phyloP scores from a whole-genome alignment of 2,113 vertebrate species.

The Siniperca chuatsi region DNA sequence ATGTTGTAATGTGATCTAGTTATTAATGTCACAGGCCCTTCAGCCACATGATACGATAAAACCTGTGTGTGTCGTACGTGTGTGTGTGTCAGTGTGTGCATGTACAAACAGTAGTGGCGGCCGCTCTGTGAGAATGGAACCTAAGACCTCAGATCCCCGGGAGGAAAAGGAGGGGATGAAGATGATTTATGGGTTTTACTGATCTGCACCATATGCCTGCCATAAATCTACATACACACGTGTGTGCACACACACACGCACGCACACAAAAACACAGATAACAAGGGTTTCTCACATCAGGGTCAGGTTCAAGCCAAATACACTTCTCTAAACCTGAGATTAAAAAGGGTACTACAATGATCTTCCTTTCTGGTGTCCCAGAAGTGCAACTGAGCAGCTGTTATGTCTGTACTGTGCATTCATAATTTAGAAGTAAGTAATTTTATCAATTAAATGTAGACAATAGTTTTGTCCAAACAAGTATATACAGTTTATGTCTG shows the following conservation, averaged over 20 bases:
- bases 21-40: conserved; percentile 44
- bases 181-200: conserved; percentile 78
- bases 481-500: not conserved
- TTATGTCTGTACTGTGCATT: not conserved
- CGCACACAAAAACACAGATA: conserved; percentile 23
- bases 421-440: not conserved
- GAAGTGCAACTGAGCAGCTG: not conserved
- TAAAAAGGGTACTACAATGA: conserved; percentile 10
- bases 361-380: conserved; percentile 11
- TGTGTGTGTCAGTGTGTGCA: not conserved
- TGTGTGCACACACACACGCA: conserved; percentile 2
- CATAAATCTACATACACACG: conserved; percentile 44
- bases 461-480: not conserved
- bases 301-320: conserved; percentile 60
- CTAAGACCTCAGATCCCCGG: conserved; percentile 70
- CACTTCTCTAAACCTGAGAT: conserved; percentile 41
- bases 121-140: conserved; percentile 49
- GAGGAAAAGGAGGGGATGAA: conserved; percentile 67
- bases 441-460: not conserved
- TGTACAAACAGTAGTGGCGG: conserved; percentile 48
- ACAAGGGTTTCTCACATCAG: conserved; percentile 45
- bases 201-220: conserved; percentile 70
- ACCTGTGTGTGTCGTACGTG: not conserved
- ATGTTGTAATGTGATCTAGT: conserved; percentile 29
- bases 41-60: conserved; percentile 21